Base-by-base conservation (phyloP, 1,140 invertebrate species). In the Drosophila pandora region DNA sequence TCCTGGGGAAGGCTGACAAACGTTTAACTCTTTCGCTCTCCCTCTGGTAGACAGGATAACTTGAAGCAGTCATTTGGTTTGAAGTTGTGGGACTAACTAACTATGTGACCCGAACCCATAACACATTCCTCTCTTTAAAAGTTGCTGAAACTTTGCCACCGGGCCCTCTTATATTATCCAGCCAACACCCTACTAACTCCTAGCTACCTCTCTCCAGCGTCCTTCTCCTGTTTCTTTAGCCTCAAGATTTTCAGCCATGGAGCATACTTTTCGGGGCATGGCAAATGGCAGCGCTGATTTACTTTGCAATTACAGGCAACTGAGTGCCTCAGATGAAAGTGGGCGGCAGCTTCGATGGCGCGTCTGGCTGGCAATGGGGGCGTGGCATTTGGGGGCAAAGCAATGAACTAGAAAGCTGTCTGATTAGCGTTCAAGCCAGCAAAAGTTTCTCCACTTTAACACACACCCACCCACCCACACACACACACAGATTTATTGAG, bases 351-450 rank as follows among this genome's bases (percentile, higher is more conserved):
- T 1, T 25, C 23, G 3, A 17, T 17, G 17, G 17, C 17, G 17
- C 17, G 17, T 17, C 17, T 17, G 17, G 17, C 17, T 17, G 17
- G 41, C 30, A 45, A 41, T n/a, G 37, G 12, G 60, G 73, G 72
- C 65, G 76, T 64, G 72, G 41, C 73, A 34, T 32, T 32, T 9
- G 25, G 72, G 58, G 58, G 61, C 52, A 78, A 87, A 65, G 83
- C 82, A 87, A 87, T 87, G 82, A 87, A 87, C 82, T 87, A 87
- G 82, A 87, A 87, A 87, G 83, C 83, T 87, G 82, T 82, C 82
- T 87, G 82, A 87, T 87, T 87, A 87, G 82, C 82, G 82, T 80
- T 49, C 68, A 67, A 67, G 74, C 79, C 70, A 76, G 64, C 32
- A 65, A 87, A 87, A 87, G 65, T 87, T 85, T 76, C 74, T 67